Conservation (phyloP, 2,113 vertebrate species). For the Engraulis encrasicolus region DNA sequence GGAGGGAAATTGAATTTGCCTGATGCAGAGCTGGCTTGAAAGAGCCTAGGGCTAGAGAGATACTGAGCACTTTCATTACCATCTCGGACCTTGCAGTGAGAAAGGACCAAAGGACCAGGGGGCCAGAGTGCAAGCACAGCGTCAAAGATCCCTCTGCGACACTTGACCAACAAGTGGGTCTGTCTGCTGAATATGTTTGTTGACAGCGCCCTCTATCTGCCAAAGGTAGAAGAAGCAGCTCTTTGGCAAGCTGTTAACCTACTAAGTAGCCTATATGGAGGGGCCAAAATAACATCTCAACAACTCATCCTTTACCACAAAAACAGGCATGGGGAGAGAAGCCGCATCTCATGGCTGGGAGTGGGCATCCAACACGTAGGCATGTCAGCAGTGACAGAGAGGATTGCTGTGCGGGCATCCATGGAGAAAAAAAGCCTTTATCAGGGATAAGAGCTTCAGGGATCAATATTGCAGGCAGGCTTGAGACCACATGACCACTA, state of each 20-base stretch:
- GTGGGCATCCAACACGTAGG: conserved; percentile 18
- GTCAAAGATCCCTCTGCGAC: not conserved
- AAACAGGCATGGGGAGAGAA: conserved; percentile 21
- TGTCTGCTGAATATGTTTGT: conserved; percentile 41
- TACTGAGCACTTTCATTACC: not conserved
- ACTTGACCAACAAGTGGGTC: conserved; percentile 23
- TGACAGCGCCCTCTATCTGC: conserved; percentile 71
- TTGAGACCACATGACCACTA: conserved; percentile 73
- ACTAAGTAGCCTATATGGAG: too few relatives aligned
- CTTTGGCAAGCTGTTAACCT: not conserved
- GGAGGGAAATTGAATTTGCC: not conserved
- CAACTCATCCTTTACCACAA: conserved; percentile 37
- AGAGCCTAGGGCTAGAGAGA: not conserved
- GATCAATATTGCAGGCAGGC: conserved; percentile 74
- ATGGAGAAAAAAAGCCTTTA: conserved; percentile 60
- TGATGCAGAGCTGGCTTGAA: not conserved
- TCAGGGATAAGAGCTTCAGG: conserved; percentile 57
- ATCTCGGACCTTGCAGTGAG: not conserved
- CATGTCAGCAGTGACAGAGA: conserved; percentile 48
- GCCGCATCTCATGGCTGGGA: not conserved
- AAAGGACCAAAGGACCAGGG: not conserved
- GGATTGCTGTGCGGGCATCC: conserved; percentile 60
- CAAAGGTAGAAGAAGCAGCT: not conserved
- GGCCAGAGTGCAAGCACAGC: not conserved
- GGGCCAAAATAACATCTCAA: not conserved